Conservation (phyloP, 2,888 invertebrate species). For the Spilarctia lutea region DNA sequence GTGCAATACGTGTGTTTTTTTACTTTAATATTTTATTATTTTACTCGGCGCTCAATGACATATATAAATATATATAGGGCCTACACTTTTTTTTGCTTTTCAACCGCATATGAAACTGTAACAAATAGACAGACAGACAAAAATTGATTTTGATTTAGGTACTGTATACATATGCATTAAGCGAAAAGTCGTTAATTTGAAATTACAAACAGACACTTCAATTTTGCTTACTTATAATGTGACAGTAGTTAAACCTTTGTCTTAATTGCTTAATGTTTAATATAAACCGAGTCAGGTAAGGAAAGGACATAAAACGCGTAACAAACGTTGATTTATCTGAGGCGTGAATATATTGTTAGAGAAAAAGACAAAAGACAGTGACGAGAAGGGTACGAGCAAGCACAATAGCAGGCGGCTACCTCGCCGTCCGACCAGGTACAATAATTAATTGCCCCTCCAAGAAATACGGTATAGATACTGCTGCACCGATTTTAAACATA, state of each 20-base stretch:
- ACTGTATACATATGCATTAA: no score
- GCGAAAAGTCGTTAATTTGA: no score
- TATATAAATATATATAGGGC: no score
- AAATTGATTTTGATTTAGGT: no score
- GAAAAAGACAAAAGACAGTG: conserved; percentile 51
- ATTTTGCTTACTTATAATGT: not conserved
- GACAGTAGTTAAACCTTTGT: not conserved
- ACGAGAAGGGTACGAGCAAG: conserved; percentile 44
- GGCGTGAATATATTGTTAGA: conserved; percentile 55
- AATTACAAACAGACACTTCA: no score
- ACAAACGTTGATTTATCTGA: conserved; percentile 55
- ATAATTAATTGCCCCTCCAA: conserved; percentile 67
- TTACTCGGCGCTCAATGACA: no score
- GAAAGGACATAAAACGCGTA: conserved; percentile 50
- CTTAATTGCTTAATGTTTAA: not conserved
- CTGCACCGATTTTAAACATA: conserved; percentile 49
- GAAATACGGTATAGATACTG: conserved; percentile 51
- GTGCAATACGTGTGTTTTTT: no score
- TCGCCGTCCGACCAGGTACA: conserved; percentile 61
- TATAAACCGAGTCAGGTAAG: conserved; percentile 36
- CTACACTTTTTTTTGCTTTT: no score
- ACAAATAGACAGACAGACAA: no score
- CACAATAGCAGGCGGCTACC: conserved; percentile 49
- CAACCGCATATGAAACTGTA: not conserved
- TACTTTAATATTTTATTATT: no score